phyloP scores from a whole-genome alignment of 1,140 invertebrate genomes.

The Glossosoma conforme region DNA sequence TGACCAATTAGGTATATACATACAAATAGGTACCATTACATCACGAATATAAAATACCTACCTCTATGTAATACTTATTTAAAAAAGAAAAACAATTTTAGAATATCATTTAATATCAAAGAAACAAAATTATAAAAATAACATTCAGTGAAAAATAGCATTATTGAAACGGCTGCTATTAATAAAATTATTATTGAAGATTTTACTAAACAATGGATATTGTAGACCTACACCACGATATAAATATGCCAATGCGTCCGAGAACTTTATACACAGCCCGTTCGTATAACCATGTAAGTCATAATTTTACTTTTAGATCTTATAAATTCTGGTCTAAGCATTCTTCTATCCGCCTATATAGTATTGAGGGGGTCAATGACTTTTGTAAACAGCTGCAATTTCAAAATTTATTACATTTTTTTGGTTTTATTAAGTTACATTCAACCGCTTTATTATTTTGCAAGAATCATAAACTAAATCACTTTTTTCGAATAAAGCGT shows the following conservation, averaged over 20 bases:
- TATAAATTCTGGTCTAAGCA: background rate
- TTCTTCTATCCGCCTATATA: background rate
- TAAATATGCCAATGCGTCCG: slow-evolving; percentile 42
- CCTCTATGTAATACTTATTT: no score
- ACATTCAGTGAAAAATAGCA: no score
- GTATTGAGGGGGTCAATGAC: background rate
- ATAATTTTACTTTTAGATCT: background rate
- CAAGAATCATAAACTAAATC: background rate
- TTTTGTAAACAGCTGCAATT: background rate
- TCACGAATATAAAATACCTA: no score
- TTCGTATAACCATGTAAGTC: slow-evolving; percentile 44
- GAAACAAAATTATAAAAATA: no score
- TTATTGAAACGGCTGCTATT: no score
- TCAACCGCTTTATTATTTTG: background rate
- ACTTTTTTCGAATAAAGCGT: no score
- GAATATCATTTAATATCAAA: no score
- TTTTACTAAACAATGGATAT: no score
- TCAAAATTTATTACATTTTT: background rate
- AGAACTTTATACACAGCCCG: slow-evolving; percentile 48
- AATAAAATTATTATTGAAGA: no score
- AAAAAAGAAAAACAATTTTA: no score
- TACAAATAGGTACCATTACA: no score
- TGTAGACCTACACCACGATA: slow-evolving; percentile 45
- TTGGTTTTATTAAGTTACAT: slow-evolving; percentile 1
- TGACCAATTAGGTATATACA: no score